These are phyloP conservation scores for Vulpes vulpes DNA, from an alignment of 2,113 vertebrate species.

Conservation along the genomic window DNA sequence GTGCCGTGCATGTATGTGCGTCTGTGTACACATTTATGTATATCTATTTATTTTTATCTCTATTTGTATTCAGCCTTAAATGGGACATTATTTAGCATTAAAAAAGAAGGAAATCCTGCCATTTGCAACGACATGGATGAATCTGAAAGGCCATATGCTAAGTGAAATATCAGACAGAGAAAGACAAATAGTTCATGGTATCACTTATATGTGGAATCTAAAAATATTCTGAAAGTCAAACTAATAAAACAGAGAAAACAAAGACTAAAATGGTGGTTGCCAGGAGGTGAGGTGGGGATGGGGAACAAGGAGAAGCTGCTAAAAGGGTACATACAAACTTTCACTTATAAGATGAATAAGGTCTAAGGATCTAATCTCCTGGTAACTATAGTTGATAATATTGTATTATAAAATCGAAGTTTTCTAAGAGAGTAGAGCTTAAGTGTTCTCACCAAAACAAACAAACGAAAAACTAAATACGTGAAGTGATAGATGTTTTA, in stretches of 20 bases:
- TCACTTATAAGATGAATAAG: not conserved
- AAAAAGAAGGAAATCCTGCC: not conserved
- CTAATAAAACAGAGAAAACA: not conserved
- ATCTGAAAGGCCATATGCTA: not conserved
- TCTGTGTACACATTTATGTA: not conserved
- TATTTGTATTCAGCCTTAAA: not conserved
- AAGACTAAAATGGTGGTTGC: not conserved
- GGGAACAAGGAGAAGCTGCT: not conserved
- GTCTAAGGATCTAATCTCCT: not conserved
- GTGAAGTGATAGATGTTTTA: not conserved
- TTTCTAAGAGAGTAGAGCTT: not conserved
- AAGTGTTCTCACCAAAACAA: not conserved
- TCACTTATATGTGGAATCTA: not conserved
- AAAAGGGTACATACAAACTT: not conserved
- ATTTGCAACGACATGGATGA: not conserved
- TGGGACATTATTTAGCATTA: not conserved
- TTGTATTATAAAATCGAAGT: not conserved
- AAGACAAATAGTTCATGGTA: no score
- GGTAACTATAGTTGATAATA: not conserved
- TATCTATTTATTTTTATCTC: not conserved
- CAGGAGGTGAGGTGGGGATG: not conserved
- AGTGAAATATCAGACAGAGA: not conserved
- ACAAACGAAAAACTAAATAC: not conserved
- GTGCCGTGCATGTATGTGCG: not conserved
- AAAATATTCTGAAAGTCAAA: not conserved